A percentile compares a stretch with the other conserved stretches of the same genome.
Evolutionary conservation across 37 sponge, comb jelly and placozoan genomes (phyloP).

Genomic region (Petrosia ficiformis): DNA sequence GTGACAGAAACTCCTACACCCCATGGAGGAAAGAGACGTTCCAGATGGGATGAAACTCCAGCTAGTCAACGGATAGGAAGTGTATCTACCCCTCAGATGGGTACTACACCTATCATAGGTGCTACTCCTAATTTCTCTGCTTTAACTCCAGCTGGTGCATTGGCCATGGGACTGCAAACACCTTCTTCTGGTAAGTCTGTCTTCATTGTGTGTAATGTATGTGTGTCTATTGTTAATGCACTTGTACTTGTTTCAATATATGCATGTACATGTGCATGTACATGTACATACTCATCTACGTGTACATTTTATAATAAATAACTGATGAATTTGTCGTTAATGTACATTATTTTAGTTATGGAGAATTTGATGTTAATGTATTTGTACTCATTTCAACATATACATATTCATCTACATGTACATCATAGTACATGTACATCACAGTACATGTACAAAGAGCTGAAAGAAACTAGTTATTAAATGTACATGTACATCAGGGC

Average conservation of each 20-base stretch:
- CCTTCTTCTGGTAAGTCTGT: slow-evolving; percentile 55
- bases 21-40: slow-evolving; percentile 64
- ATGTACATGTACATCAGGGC: no score
- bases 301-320: no score
- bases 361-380: neutral
- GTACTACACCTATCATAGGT: slow-evolving; percentile 45
- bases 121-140: slow-evolving; percentile 56
- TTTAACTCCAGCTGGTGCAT: slow-evolving; percentile 56
- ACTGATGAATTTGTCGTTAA: no score
- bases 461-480: no score
- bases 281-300: neutral
- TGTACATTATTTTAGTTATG: no score
- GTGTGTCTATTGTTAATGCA: no score
- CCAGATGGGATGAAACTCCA: slow-evolving; percentile 98
- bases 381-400: neutral
- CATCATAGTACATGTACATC: no score
- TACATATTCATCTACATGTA: no score
- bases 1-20: slow-evolving; percentile 77
- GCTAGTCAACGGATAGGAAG: slow-evolving; percentile 58
- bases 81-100: slow-evolving; percentile 27
- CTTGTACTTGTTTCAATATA: no score
- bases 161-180: slow-evolving; percentile 86
- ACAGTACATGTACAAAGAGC: no score
- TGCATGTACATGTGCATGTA: slow-evolving; percentile 2
- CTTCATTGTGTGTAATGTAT: neutral